A percentile compares a stretch with the other conserved stretches of the same genome.
phyloP scores from a whole-genome alignment of 2,888 invertebrate genomes.

The Leptogaster cylindrica region DNA sequence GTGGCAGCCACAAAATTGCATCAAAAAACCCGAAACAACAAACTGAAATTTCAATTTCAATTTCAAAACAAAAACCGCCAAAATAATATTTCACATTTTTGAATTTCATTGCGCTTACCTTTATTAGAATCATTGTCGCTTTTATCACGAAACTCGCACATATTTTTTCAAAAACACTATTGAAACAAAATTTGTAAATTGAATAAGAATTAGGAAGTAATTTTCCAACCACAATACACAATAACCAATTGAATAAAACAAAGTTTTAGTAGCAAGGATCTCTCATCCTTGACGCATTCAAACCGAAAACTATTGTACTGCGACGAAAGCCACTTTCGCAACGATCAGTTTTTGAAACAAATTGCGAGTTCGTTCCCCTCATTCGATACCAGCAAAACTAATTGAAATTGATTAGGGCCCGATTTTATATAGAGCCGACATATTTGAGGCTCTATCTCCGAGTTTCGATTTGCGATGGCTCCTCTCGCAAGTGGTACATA shows the following conservation, averaged over 20 bases:
- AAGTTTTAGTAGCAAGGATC: too few species aligned
- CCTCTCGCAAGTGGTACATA: too few species aligned
- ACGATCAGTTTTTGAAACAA: constrained; percentile 18
- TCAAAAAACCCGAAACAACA: background rate
- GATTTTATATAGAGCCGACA: constrained; percentile 40
- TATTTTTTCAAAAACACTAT: constrained; percentile 26
- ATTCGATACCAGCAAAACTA: constrained; percentile 31
- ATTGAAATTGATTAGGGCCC: constrained; percentile 28
- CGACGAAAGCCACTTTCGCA: background rate
- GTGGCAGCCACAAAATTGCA: background rate
- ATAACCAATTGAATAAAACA: too few species aligned
- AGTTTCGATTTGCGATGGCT: too few species aligned
- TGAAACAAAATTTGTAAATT: background rate
- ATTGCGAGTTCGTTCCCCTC: constrained; percentile 2
- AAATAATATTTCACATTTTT: background rate
- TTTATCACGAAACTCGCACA: constrained; percentile 34
- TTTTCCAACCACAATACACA: too few species aligned
- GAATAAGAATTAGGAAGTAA: too few species aligned
- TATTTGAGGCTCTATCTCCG: too few species aligned
- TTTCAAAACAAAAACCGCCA: background rate
- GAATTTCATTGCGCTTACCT: constrained; percentile 20
- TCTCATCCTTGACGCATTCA: too few species aligned
- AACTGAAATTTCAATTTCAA: background rate
- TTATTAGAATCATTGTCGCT: constrained; percentile 20
- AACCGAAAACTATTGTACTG: constrained; percentile 12